Evolutionary conservation across 2,888 invertebrate genomes (phyloP), one percentile per base, ranked within the genome.

Genomic region (Pristionchus maxplancki): DNA sequence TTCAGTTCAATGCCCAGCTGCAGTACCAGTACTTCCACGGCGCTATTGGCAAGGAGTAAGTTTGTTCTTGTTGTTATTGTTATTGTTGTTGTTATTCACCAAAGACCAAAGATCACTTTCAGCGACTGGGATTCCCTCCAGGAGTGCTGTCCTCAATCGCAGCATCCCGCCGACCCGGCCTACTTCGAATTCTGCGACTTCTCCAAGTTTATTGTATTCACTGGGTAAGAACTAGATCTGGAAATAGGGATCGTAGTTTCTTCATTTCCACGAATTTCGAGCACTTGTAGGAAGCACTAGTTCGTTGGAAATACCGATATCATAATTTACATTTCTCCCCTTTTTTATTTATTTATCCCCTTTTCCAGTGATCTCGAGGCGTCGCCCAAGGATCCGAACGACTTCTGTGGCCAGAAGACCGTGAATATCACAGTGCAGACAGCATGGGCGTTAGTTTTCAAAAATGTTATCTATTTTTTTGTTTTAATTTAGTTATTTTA

Each of bases 171-270:
- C 28, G 89, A 89, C 62, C 87, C 91, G 15, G 87, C 83, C 24
- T 91, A 90, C 90, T 91, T 92, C 71, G 91, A 92, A 40, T 81
- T 81, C 88, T 92, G 92, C 90, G 91, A 92, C 81, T 92, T 91
- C 85, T 84, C 92, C 5, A 88, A 58, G 58, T 58, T 58, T 8
- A 58, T 78, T 44, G 17, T 9, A 0, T 78, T 78, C 44, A 78
- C 24, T n/a, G 44, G 9, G 78, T 78, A 48, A 24, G 78, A 9
- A n/a, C n/a, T n/a, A n/a, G n/a, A n/a, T n/a, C n/a, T n/a, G n/a
- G n/a, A n/a, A n/a, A n/a, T n/a, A n/a, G n/a, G n/a, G n/a, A n/a
- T n/a, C n/a, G n/a, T n/a, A n/a, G n/a, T n/a, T n/a, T n/a, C n/a
- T n/a, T n/a, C n/a, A n/a, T n/a, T n/a, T n/a, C n/a, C n/a, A n/a